phyloP scores from a whole-genome alignment of 2,797 vertebrate genomes.

The Glossophaga mutica region DNA sequence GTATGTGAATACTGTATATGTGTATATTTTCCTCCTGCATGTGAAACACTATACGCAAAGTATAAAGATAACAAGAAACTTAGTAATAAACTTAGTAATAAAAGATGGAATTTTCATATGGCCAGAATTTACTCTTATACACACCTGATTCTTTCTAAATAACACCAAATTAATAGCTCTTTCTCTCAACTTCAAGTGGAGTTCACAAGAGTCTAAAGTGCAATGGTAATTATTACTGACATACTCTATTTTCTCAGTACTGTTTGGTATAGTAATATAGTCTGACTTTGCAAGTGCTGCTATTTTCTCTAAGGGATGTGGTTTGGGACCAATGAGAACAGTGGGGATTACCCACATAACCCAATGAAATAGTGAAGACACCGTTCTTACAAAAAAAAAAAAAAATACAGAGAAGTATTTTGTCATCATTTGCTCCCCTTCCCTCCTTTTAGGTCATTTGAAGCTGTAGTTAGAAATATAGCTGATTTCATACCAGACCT shows the following conservation, averaged over 20 bases:
- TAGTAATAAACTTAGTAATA: not conserved
- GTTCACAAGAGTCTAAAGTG: conserved; percentile 5
- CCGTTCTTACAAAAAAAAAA: not conserved
- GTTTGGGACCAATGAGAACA: not conserved
- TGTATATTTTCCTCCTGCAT: not conserved
- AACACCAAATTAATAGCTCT: conserved; percentile 7
- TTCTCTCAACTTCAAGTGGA: conserved; percentile 18
- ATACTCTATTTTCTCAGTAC: conserved; percentile 7
- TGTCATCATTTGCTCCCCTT: not conserved
- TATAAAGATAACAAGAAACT: not conserved
- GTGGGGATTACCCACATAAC: not conserved
- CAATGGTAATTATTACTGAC: conserved; percentile 16
- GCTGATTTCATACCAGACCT: conserved; percentile 48
- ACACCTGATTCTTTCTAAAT: conserved; percentile 1
- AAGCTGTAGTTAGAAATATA: conserved; percentile 13
- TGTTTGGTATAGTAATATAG: not conserved
- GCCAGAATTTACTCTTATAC: conserved; percentile 29
- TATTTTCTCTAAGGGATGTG: conserved; percentile 27
- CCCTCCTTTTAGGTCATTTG: not conserved
- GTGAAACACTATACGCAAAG: not conserved
- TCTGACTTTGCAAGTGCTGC: not conserved
- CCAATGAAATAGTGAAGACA: not conserved
- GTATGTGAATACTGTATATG: not conserved
- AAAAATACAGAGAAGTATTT: not conserved
- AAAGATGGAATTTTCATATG: not conserved